These are phyloP conservation scores for Pristionchus pacificus DNA, from an alignment of 1,140 invertebrate genomes.

Conservation along the genomic window DNA sequence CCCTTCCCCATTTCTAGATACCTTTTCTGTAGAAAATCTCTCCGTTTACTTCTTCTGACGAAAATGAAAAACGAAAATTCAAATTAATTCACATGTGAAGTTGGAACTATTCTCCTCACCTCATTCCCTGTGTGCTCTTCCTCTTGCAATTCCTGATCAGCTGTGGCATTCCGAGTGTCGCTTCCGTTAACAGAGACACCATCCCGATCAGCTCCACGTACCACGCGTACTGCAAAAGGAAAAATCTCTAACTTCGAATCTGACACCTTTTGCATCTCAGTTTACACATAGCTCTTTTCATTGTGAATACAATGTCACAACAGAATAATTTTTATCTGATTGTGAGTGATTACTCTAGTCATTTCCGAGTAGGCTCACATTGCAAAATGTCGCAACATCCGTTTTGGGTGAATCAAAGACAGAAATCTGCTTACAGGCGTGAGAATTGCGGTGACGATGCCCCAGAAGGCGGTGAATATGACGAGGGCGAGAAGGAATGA, in stretches of 20 bases:
- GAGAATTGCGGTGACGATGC: slow-evolving; percentile 80
- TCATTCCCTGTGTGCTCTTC: slow-evolving; percentile 92
- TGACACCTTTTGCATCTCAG: too few relatives aligned
- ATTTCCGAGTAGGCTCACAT: too few relatives aligned
- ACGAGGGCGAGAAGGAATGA: slow-evolving; percentile 90
- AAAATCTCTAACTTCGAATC: too few relatives aligned
- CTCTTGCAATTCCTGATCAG: slow-evolving; percentile 80
- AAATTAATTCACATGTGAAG: neutral
- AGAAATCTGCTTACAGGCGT: slow-evolving; percentile 66
- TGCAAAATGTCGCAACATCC: too few relatives aligned
- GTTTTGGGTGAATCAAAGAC: too few relatives aligned
- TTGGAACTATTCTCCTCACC: slow-evolving; percentile 65
- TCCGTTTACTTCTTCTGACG: neutral
- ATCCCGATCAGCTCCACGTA: slow-evolving; percentile 87
- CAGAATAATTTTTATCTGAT: too few relatives aligned
- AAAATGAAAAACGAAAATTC: neutral
- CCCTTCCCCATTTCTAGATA: slow-evolving; percentile 1
- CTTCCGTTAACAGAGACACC: slow-evolving; percentile 88
- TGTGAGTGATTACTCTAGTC: too few relatives aligned
- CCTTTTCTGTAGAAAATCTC: too few relatives aligned
- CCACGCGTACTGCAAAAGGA: slow-evolving; percentile 59
- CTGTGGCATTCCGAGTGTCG: slow-evolving; percentile 88
- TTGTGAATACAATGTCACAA: too few relatives aligned
- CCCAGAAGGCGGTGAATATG: slow-evolving; percentile 75
- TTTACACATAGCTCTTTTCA: too few relatives aligned